Percentiles rank a stretch among this genome's conserved stretches.
Conservation (phyloP, 2,113 vertebrate species). For the Rattus rattus region DNA sequence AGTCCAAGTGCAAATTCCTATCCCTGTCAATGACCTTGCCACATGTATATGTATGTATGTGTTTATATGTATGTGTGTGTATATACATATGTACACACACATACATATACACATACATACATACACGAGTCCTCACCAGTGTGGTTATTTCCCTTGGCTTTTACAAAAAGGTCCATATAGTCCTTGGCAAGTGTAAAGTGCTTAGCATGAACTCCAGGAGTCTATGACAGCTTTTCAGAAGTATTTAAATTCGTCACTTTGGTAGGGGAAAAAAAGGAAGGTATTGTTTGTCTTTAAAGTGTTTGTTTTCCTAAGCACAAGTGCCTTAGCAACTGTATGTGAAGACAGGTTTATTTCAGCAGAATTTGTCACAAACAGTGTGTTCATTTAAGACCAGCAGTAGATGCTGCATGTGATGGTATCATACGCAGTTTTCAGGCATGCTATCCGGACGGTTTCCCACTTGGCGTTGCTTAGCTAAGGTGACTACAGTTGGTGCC, state of each 20-base stretch:
- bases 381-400: background rate
- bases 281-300: slow-evolving; percentile 79
- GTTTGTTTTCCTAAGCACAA: slow-evolving; percentile 72
- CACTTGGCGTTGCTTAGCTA: background rate
- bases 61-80: background rate
- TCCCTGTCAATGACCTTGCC: slow-evolving; percentile 9
- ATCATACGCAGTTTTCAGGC: background rate
- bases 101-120: background rate
- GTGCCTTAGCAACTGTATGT: slow-evolving; percentile 62
- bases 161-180: background rate
- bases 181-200: slow-evolving; percentile 24
- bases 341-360: slow-evolving; percentile 67
- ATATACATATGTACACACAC: background rate
- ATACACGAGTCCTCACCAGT: background rate
- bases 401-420: background rate
- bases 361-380: slow-evolving; percentile 25
- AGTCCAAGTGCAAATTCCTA: background rate
- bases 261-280: slow-evolving; percentile 76
- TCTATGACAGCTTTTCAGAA: slow-evolving; percentile 77
- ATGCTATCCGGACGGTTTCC: background rate
- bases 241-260: slow-evolving; percentile 75
- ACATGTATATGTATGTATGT: background rate
- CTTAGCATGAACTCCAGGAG: slow-evolving; percentile 43
- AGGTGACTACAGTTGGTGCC: background rate
- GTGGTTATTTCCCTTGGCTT: slow-evolving; percentile 55